Evolutionary conservation across 2,113 vertebrate genomes (phyloP).

Genomic region (Thunnus thynnus): DNA sequence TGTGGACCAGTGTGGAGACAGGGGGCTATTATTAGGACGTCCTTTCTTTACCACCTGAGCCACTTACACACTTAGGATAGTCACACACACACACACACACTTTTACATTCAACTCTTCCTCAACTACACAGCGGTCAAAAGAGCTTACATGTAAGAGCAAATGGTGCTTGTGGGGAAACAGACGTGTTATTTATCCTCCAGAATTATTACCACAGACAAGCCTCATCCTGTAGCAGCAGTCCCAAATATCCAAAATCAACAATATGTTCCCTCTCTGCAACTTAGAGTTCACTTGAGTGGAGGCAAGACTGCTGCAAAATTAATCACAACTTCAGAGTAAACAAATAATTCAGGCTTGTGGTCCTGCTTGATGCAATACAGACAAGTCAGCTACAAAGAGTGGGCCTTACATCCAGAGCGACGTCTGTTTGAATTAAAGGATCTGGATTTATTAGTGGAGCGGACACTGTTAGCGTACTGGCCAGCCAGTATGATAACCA

Average conservation of each 20-base stretch:
- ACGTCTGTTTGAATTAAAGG: slow-evolving; percentile 60
- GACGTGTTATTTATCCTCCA: background rate
- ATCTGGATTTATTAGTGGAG: slow-evolving; percentile 44
- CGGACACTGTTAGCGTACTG: slow-evolving; percentile 35
- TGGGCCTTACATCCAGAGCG: background rate
- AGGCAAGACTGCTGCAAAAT: slow-evolving; percentile 61
- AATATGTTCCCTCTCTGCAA: slow-evolving; percentile 12
- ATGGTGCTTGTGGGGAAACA: slow-evolving; percentile 14
- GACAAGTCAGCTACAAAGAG: slow-evolving; percentile 1
- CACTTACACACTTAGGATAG: slow-evolving; percentile 73
- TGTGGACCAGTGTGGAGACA: slow-evolving; percentile 80
- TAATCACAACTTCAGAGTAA: slow-evolving; percentile 59
- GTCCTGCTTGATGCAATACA: slow-evolving; percentile 46
- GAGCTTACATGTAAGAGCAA: slow-evolving; percentile 21
- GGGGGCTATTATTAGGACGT: slow-evolving; percentile 80
- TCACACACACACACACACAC: slow-evolving; percentile 60
- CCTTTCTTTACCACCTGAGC: slow-evolving; percentile 79
- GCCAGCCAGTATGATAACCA: slow-evolving; percentile 59
- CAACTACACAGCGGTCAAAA: background rate
- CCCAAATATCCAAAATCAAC: slow-evolving; percentile 38
- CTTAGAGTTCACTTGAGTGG: slow-evolving; percentile 43
- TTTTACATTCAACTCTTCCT: slow-evolving; percentile 11
- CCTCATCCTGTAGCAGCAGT: slow-evolving; percentile 18
- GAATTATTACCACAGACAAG: slow-evolving; percentile 28
- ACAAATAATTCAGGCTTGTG: slow-evolving; percentile 61